Conservation (phyloP, 1,140 invertebrate species). For the Drosophila triauraria region DNA sequence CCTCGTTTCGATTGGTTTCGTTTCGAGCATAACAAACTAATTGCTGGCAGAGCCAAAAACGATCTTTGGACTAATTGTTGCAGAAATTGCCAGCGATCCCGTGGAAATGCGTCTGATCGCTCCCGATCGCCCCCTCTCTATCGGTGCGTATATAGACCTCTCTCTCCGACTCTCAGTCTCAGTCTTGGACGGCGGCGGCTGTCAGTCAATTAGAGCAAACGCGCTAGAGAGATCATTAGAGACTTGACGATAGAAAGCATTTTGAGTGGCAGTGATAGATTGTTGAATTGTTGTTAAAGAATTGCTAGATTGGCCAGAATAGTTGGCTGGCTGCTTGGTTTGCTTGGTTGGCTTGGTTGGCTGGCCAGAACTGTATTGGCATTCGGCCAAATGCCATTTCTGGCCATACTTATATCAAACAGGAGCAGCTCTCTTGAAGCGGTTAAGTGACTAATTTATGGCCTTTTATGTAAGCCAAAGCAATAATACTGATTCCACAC, state of each 20-base stretch:
- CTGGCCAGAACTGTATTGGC: constrained; percentile 49
- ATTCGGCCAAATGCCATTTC: constrained; percentile 71
- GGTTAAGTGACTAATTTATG: constrained; percentile 82
- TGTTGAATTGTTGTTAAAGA: constrained; percentile 61
- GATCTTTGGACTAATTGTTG: constrained; percentile 50
- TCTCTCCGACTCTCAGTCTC: not conserved
- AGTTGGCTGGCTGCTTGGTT: constrained; percentile 12
- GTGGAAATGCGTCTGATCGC: constrained; percentile 22
- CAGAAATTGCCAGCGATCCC: constrained; percentile 44
- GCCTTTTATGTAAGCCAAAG: constrained; percentile 77
- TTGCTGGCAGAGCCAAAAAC: constrained; percentile 43
- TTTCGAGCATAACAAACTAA: constrained; percentile 37
- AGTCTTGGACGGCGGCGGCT: constrained; percentile 1
- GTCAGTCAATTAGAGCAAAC: constrained; percentile 56
- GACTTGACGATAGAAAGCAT: constrained; percentile 55
- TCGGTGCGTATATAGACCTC: constrained; percentile 1
- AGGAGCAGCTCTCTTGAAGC: constrained; percentile 54
- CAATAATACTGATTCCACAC: constrained; percentile 62
- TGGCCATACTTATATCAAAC: constrained; percentile 75
- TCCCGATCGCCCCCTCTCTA: constrained; percentile 14
- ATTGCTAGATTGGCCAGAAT: constrained; percentile 56
- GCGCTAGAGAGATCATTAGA: constrained; percentile 55
- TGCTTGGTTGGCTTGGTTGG: not conserved
- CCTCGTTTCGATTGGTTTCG: constrained; percentile 10
- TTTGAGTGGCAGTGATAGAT: constrained; percentile 66